Percentiles rank a stretch among this genome's conserved stretches.
These are phyloP conservation scores for Ceratina australensis DNA, from an alignment of 1,140 invertebrate species.

Conservation along the genomic window DNA sequence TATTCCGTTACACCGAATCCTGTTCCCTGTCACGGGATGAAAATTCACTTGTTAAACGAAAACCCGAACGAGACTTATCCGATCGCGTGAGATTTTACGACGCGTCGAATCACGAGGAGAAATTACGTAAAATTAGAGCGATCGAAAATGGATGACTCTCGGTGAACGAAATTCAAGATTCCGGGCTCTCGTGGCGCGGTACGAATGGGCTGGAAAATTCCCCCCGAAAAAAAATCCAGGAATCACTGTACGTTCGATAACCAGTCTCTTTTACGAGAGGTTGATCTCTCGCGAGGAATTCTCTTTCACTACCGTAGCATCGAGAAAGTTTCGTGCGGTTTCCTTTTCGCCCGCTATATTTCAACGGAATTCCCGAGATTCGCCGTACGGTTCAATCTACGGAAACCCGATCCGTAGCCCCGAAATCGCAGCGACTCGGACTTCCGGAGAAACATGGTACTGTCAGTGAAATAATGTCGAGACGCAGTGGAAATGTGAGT, in stretches of 20 bases:
- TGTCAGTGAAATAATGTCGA: slow-evolving; percentile 24
- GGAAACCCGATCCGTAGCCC: background rate
- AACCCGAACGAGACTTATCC: background rate
- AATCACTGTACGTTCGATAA: slow-evolving; percentile 8
- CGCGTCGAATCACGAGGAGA: background rate
- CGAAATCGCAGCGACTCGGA: slow-evolving; percentile 8
- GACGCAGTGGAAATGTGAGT: slow-evolving; percentile 29
- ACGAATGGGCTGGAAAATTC: background rate
- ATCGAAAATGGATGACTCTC: background rate
- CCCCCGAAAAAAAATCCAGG: background rate
- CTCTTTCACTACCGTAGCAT: background rate
- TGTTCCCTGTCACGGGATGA: background rate
- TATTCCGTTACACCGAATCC: background rate
- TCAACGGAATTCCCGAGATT: background rate
- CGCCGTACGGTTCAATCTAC: background rate
- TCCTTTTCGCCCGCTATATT: slow-evolving; percentile 15
- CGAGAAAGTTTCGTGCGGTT: background rate
- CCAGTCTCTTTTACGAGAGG: background rate
- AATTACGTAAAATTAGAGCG: too few species aligned
- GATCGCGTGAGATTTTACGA: background rate
- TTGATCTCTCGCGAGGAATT: slow-evolving; percentile 9
- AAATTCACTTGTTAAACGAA: background rate
- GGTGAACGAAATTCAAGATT: background rate
- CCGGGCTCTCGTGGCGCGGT: background rate
- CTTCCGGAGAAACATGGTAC: background rate